Conservation (phyloP, 2,888 invertebrate genomes). For the Suillia variegata region DNA sequence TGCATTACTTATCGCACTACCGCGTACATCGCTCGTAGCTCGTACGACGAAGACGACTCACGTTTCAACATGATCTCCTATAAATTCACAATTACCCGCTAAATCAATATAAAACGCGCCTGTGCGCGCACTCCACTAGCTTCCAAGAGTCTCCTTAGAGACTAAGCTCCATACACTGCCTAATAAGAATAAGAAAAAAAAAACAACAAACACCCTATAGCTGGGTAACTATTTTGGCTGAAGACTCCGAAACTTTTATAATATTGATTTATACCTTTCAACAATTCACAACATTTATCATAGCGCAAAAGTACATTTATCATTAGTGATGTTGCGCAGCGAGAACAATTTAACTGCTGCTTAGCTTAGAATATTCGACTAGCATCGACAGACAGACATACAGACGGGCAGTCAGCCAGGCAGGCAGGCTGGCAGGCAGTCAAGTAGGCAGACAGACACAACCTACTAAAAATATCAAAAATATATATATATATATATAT, state of each 20-base stretch:
- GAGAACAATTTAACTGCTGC: slow-evolving; percentile 20
- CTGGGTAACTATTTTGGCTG: too few species aligned
- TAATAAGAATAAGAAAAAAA: too few species aligned
- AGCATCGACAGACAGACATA: too few species aligned
- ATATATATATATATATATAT: too few species aligned
- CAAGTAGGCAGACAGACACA: not conserved
- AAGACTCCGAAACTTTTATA: slow-evolving; percentile 56
- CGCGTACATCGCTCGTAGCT: too few species aligned
- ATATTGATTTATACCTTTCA: slow-evolving; percentile 62
- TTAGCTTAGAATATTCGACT: not conserved
- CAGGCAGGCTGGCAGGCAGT: too few species aligned
- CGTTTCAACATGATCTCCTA: not conserved
- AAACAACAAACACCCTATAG: too few species aligned
- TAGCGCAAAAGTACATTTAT: slow-evolving; percentile 61
- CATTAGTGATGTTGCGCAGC: slow-evolving; percentile 50
- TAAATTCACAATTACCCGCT: not conserved
- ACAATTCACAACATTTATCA: slow-evolving; percentile 62
- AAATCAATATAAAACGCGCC: not conserved
- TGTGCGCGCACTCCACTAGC: not conserved
- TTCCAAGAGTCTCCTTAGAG: too few species aligned
- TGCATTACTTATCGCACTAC: too few species aligned
- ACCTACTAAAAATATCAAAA: not conserved
- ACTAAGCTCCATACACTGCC: too few species aligned
- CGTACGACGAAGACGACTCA: too few species aligned
- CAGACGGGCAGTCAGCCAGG: too few species aligned